Evolutionary conservation across 2,113 vertebrate species (phyloP).

Genomic region (Parus major): DNA sequence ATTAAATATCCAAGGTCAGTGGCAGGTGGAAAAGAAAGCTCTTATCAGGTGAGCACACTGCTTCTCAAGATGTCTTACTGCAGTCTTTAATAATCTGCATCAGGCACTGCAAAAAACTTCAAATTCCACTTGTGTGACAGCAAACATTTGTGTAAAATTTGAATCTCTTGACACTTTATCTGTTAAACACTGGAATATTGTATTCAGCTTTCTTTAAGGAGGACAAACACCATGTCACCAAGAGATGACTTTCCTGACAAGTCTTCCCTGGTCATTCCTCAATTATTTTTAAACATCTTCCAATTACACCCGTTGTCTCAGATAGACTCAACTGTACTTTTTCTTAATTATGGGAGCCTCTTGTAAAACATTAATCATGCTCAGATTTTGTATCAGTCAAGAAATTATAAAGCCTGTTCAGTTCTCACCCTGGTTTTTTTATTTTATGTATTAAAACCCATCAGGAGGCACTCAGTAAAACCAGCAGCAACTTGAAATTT

Average conservation of each 20-base stretch:
- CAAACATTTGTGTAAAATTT: background rate
- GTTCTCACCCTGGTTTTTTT: background rate
- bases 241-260: background rate
- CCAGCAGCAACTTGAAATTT: background rate
- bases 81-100: background rate
- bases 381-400: background rate
- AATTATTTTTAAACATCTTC: background rate
- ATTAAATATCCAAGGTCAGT: constrained; percentile 17
- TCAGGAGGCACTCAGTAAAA: background rate
- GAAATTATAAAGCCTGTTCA: background rate
- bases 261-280: background rate
- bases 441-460: background rate
- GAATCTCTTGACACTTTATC: background rate
- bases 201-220: background rate
- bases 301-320: background rate
- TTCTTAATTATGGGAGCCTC: background rate
- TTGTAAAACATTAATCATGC: background rate
- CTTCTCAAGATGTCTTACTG: background rate
- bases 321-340: background rate
- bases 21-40: background rate
- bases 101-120: background rate
- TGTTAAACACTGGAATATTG: background rate
- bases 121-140: background rate
- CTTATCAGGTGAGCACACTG: background rate
- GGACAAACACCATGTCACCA: background rate